Percentiles rank a stretch among this genome's conserved stretches.
Conservation (phyloP, 2,113 vertebrate genomes). For the Spermophilus dauricus region DNA sequence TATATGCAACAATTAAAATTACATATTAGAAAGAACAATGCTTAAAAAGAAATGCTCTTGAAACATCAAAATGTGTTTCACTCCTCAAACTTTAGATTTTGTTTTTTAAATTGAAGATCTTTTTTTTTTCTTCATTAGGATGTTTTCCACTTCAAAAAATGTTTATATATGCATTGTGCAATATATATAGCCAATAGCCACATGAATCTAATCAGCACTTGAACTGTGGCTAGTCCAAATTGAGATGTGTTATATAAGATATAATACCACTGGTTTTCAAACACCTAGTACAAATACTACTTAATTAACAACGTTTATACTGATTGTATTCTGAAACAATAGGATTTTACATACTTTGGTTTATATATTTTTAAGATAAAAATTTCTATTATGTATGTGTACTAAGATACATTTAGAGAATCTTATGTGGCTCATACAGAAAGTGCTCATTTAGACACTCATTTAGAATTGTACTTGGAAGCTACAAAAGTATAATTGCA, state of each 20-base stretch:
- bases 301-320: constrained; percentile 4
- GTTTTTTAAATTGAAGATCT: neutral
- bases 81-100: constrained; percentile 19
- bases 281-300: neutral
- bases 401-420: neutral
- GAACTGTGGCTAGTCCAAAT: neutral
- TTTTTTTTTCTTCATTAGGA: neutral
- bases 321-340: neutral
- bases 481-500: neutral
- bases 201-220: neutral
- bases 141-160: neutral
- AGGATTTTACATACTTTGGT: neutral
- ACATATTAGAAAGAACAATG: neutral
- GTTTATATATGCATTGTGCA: neutral
- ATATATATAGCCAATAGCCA: neutral
- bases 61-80: neutral
- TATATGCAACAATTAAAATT: neutral
- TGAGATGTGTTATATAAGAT: neutral
- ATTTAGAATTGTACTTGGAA: neutral
- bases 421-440: neutral
- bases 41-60: neutral
- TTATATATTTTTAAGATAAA: constrained; percentile 29
- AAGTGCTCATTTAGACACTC: neutral
- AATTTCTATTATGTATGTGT: neutral
- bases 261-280: neutral